Evolutionary conservation across 1,140 invertebrate species (phyloP).

Genomic region (Drosophila punjabiensis): DNA sequence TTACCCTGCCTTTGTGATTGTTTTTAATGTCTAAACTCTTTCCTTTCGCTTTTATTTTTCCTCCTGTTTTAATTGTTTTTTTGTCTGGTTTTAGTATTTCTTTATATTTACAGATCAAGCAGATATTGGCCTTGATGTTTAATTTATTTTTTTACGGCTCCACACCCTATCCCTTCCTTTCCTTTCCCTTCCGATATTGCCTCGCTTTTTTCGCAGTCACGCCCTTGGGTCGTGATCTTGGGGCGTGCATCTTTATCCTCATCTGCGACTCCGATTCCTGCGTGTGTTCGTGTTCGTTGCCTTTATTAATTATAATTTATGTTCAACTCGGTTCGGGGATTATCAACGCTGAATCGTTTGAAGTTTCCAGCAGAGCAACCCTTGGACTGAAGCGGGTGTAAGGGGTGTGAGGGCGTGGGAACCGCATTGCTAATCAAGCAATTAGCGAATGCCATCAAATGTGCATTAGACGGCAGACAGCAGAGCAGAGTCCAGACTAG

Average conservation of each 20-base stretch:
- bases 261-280: slow-evolving; percentile 1
- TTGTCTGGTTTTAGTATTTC: slow-evolving; percentile 8
- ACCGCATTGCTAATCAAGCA: slow-evolving; percentile 76
- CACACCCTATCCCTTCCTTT: background rate
- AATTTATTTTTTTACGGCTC: slow-evolving; percentile 29
- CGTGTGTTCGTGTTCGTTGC: slow-evolving; percentile 31
- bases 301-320: slow-evolving; percentile 82
- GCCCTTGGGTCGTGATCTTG: slow-evolving; percentile 58
- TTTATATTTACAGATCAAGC: slow-evolving; percentile 30
- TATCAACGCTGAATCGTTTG: slow-evolving; percentile 51
- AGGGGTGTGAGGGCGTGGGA: slow-evolving; percentile 63
- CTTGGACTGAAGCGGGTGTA: slow-evolving; percentile 30
- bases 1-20: background rate
- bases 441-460: slow-evolving; percentile 82
- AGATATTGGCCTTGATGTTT: slow-evolving; percentile 39
- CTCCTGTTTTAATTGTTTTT: slow-evolving; percentile 19
- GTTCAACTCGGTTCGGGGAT: slow-evolving; percentile 59
- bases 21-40: background rate
- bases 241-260: slow-evolving; percentile 24
- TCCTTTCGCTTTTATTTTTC: background rate
- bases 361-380: slow-evolving; percentile 28
- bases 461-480: slow-evolving; percentile 68
- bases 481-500: slow-evolving; percentile 12
- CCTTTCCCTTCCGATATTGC: slow-evolving; percentile 22
- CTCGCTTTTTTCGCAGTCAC: slow-evolving; percentile 41